Conservation (phyloP, 2,113 vertebrate genomes). For the Brachyhypopomus gauderio region DNA sequence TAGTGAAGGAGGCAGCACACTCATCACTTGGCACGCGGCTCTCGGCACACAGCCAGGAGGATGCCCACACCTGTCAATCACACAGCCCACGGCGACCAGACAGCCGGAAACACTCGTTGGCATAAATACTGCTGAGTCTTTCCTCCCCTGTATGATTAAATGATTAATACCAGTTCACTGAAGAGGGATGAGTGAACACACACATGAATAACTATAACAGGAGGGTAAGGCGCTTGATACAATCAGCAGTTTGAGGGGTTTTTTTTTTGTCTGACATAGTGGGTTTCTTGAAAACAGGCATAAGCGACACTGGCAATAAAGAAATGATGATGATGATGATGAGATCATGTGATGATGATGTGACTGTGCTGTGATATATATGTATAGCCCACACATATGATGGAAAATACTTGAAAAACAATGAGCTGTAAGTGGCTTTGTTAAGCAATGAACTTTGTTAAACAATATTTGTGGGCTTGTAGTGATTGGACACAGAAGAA, state of each 20-base stretch:
- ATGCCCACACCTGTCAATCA: constrained; percentile 69
- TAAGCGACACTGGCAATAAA: constrained; percentile 68
- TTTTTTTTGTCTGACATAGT: constrained; percentile 65
- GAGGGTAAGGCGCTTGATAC: constrained; percentile 61
- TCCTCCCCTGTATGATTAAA: constrained; percentile 48
- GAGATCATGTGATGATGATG: no score
- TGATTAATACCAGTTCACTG: constrained; percentile 69
- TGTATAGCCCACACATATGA: background rate
- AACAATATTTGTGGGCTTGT: no score
- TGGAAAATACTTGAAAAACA: no score
- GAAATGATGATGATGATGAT: constrained; percentile 42
- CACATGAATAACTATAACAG: constrained; percentile 58
- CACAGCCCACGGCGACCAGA: constrained; percentile 65
- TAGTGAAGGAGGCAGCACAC: background rate
- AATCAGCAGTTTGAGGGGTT: constrained; percentile 66
- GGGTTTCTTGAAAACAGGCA: constrained; percentile 73
- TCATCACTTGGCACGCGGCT: constrained; percentile 45
- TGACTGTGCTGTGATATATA: constrained; percentile 38
- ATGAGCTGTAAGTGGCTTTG: no score
- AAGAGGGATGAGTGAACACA: constrained; percentile 60
- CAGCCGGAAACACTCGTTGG: constrained; percentile 57
- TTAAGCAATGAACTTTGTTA: no score
- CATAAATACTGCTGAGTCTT: constrained; percentile 59
- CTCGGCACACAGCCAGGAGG: constrained; percentile 57
- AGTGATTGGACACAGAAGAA: no score